Evolutionary conservation across 1,140 invertebrate genomes (phyloP), one percentile per base, ranked within the genome.

Genomic region (Dufourea novaeangliae): DNA sequence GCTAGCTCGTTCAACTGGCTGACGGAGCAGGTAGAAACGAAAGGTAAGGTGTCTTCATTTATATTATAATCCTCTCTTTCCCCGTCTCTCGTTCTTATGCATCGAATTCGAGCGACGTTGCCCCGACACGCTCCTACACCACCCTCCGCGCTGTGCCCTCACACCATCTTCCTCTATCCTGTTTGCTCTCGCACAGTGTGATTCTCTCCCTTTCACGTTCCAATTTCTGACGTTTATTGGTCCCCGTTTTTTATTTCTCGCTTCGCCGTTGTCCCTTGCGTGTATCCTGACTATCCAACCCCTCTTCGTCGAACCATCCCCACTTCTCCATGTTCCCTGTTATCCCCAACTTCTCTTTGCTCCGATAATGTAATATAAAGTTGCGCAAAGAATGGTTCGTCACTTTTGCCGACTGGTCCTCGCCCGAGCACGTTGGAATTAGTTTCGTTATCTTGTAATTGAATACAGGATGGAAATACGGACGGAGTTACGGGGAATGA

Each of bases 1-100:
- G n/a, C 50, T 50, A 34, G 32, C 77, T 67, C 54, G 79, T 70
- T 41, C 62, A 72, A 68, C 68, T 57, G 75, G 82, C 82, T 80
- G 82, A 75, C 78, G 73, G 74, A 17, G 66, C 73, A 84, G 59
- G 73, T 73, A 83, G 78, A 72, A 75, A 75, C 70, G 75, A 74
- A n/a, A 82, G 68, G 46, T 75, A 86, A 86, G 79, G 80, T 81
- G 73, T 76, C 84, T 85, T 86, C 78, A 87, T 87, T 86, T 87
- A 86, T 87, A 85, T 87, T 87, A 83, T 85, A 87, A 87, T 86
- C 82, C 69, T 72, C 77, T 61, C 69, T 77, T 72, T 61, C 64
- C 69, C 71, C 29, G n/a, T n/a, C 44, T 78, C 80, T 80, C 77
- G 80, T 86, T 83, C 79, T 84, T 84, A 78, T 85, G 78, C 80